Conservation (phyloP, 2,113 vertebrate species). For the Corythoichthys intestinalis region DNA sequence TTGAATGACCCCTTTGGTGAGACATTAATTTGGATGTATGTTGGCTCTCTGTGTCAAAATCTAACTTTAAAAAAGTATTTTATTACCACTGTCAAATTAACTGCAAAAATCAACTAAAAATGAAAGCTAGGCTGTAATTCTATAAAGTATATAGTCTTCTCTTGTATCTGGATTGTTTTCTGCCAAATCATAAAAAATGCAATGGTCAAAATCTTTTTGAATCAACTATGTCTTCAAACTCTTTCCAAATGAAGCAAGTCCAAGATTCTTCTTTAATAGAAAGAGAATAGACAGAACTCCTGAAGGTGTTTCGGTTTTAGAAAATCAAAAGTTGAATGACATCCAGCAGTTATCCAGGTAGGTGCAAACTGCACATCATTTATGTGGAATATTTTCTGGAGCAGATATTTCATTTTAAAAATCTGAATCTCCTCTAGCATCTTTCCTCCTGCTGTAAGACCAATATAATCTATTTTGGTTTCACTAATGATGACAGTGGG, state of each 20-base stretch:
- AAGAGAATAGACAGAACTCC: not conserved
- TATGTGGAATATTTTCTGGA: conserved; percentile 9
- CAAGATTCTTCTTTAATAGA: not conserved
- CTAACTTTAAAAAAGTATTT: not conserved
- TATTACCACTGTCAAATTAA: not conserved
- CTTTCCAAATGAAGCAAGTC: not conserved
- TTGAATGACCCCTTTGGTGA: not conserved
- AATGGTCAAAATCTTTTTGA: not conserved
- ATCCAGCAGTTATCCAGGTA: not conserved
- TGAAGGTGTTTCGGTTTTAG: not conserved
- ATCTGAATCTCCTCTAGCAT: conserved; percentile 33
- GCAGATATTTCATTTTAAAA: conserved; percentile 16
- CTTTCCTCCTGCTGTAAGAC: conserved; percentile 70
- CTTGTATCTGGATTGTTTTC: not conserved
- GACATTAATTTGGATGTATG: not conserved
- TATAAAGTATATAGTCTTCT: not conserved
- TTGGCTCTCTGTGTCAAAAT: not conserved
- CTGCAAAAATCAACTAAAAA: not conserved
- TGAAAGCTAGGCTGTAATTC: not conserved
- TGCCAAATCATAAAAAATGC: not conserved
- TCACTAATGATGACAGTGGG: conserved; percentile 71
- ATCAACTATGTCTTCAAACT: not conserved
- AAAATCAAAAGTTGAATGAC: not conserved
- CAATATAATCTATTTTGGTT: conserved; percentile 36
- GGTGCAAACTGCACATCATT: conserved; percentile 4